Evolutionary conservation across 2,797 vertebrate genomes (phyloP).

Genomic region (Micropoecilia bifurca): DNA sequence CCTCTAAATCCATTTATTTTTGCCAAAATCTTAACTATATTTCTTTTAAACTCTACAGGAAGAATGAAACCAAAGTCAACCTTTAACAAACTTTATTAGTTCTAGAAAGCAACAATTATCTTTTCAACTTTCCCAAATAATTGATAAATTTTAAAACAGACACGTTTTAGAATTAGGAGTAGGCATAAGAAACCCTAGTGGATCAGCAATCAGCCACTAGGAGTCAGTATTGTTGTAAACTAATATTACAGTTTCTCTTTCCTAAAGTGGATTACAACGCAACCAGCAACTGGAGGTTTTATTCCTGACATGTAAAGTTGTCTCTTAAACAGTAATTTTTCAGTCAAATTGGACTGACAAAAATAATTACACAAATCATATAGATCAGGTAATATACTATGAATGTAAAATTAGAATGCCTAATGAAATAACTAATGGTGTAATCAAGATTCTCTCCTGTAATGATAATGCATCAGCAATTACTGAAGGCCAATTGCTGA

Average conservation of each 20-base stretch:
- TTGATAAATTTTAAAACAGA: not conserved
- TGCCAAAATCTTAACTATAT: not conserved
- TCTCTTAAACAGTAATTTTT: not conserved
- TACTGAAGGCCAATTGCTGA: no score
- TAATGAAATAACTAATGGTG: no score
- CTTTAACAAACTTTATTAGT: not conserved
- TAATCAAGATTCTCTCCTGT: no score
- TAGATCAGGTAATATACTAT: no score
- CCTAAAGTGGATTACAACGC: no score
- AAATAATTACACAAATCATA: not conserved
- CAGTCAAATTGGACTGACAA: not conserved
- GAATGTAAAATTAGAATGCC: no score
- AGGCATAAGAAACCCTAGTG: not conserved
- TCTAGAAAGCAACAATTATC: not conserved
- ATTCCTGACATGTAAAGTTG: no score
- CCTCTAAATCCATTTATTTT: no score
- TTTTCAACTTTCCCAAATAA: not conserved
- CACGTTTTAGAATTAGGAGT: no score
- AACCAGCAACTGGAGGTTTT: no score
- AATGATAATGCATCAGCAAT: no score
- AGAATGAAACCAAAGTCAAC: not conserved
- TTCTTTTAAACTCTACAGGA: not conserved
- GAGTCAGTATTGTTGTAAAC: not conserved
- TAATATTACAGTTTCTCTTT: no score
- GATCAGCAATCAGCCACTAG: not conserved